Percentiles rank a stretch among this genome's conserved stretches.
Conservation (phyloP, 1,140 invertebrate genomes). For the Gerris buenoi region DNA sequence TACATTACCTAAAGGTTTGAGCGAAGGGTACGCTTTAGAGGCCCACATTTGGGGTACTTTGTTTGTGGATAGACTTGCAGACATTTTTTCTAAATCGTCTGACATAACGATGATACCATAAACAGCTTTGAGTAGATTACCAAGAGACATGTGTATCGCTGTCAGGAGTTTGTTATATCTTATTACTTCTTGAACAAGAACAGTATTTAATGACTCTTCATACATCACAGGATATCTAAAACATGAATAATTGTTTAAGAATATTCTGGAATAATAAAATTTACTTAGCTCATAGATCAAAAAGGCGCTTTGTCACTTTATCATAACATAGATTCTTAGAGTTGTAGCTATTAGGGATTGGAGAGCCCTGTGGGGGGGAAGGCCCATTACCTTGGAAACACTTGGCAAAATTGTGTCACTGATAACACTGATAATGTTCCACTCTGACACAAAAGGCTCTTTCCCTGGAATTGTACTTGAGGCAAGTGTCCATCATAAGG, state of each 20-base stretch:
- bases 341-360: too few species aligned
- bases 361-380: too few species aligned
- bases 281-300: too few species aligned
- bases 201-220: conserved; percentile 68
- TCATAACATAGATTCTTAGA: too few species aligned
- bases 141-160: conserved; percentile 43
- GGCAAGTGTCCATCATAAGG: too few species aligned
- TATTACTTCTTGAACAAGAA: conserved; percentile 62
- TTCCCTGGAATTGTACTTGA: too few species aligned
- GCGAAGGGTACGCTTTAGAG: conserved; percentile 54
- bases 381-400: too few species aligned
- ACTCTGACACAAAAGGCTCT: too few species aligned
- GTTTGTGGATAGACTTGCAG: conserved; percentile 43
- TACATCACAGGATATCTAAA: conserved; percentile 58
- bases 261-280: too few species aligned
- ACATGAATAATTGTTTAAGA: conserved; percentile 13
- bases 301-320: too few species aligned
- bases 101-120: conserved; percentile 67
- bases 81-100: conserved; percentile 51
- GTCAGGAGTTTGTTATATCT: conserved; percentile 53
- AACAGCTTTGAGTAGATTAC: conserved; percentile 53
- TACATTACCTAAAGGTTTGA: conserved; percentile 62
- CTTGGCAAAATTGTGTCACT: too few species aligned
- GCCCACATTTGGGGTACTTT: conserved; percentile 55
- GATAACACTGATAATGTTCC: too few species aligned